Base-by-base conservation (phyloP, 2,888 invertebrate species). In the Heteromurus nitidus region DNA sequence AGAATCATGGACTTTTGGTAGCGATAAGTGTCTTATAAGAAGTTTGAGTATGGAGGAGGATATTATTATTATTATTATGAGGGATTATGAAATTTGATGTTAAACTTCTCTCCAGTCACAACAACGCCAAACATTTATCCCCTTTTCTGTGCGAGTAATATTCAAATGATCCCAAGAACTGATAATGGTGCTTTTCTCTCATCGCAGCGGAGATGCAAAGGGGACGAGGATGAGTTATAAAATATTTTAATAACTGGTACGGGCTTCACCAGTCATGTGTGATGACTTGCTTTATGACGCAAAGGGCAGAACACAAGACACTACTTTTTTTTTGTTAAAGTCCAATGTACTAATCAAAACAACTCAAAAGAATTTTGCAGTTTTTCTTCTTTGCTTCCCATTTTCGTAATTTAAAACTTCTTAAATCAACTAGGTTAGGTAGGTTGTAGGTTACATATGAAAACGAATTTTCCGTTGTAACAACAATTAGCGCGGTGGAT, bases 191-290 rank as follows among this genome's bases (percentile, higher is more conserved):
- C n/a, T 62, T 20, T 44, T 18, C 55, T 36, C 11, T 26, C 18
- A 24, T 50, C n/a, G 22, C 3, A 60, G 74, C 55, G 74, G 65
- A 65, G 74, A 74, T 64, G 47, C n/a, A 22, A 53, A 65, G 36
- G 31, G 36, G 42, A 44, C 22, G 58, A 42, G 16, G 53, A 65
- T 1, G 9, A 76, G 76, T 76, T 76, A 47, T 76, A 76, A 76
- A 76, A 67, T 68, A 76, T 76, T 76, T 76, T 76, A 76, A 76
- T 76, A 76, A 68, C 68, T 36, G 47, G 47, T 47, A 13, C 36
- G 7, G n/a, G 55, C 74, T 75, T 65, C 74, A 75, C 65, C 65
- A 65, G 31, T 47, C 22, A 64, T 44, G 26, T n/a, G 50, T 55
- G 55, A 75, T 65, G 65, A 75, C 65, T 75, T 65, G 65, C 55